Percentiles rank a stretch among this genome's conserved stretches.
Conservation (phyloP, 2,888 invertebrate species). For the Rambutsinella grinnellia region DNA sequence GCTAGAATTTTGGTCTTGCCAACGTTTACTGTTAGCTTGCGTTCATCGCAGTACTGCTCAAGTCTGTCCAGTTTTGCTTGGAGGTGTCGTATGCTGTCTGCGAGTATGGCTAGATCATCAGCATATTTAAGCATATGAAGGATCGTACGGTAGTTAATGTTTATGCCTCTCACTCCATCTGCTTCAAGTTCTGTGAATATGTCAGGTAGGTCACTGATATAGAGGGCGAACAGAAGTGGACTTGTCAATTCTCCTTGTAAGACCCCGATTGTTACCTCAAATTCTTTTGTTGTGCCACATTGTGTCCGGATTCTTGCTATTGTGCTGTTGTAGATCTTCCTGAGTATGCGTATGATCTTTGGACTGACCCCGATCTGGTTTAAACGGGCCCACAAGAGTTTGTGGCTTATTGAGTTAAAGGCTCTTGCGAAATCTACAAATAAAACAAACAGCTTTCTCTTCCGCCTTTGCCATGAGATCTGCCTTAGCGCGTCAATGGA, state of each 20-base stretch:
- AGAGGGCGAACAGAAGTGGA: constrained; percentile 24
- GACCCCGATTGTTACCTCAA: not conserved
- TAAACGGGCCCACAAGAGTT: constrained; percentile 1
- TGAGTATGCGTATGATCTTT: constrained; percentile 14
- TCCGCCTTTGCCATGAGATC: not conserved
- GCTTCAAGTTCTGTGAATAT: too few species aligned
- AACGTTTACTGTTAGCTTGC: constrained; percentile 9
- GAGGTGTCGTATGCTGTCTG: constrained; percentile 13
- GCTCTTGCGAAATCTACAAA: constrained; percentile 25
- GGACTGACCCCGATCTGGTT: constrained; percentile 1
- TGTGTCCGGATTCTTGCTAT: constrained; percentile 15
- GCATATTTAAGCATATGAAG: constrained; percentile 19
- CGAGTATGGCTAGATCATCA: constrained; percentile 21
- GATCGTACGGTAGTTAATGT: too few species aligned
- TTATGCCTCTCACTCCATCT: too few species aligned
- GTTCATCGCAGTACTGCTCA: not conserved
- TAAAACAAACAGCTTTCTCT: constrained; percentile 12
- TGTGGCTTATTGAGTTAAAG: constrained; percentile 16
- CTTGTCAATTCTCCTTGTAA: constrained; percentile 24
- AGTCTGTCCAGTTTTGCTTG: constrained; percentile 14
- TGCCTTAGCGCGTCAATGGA: constrained; percentile 15
- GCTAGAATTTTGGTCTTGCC: constrained; percentile 22
- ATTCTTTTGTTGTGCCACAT: constrained; percentile 5
- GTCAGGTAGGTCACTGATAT: too few species aligned
- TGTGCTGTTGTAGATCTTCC: constrained; percentile 5